These are phyloP conservation scores for Otocyon megalotis DNA, from an alignment of 2,113 vertebrate genomes.

Conservation along the genomic window DNA sequence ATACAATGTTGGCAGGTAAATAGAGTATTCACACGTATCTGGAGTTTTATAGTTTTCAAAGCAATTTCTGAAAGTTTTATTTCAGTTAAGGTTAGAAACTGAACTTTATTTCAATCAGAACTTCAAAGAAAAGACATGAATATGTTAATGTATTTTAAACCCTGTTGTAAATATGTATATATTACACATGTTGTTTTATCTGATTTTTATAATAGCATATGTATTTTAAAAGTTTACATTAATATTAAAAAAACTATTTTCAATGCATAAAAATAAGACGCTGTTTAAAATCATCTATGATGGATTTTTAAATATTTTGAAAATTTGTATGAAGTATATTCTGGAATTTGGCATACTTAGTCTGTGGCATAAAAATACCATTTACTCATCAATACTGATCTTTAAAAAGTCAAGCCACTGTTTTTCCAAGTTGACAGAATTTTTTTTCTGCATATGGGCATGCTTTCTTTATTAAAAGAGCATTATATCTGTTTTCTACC, in stretches of 20 bases:
- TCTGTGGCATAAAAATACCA: not conserved
- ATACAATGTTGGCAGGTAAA: not conserved
- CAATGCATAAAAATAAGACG: not conserved
- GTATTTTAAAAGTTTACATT: not conserved
- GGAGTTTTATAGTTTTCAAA: not conserved
- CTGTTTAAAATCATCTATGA: not conserved
- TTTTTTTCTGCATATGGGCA: not conserved
- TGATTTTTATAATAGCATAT: not conserved
- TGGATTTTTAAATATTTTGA: not conserved
- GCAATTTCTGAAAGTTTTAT: conserved; percentile 14
- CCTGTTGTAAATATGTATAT: not conserved
- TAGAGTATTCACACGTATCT: not conserved
- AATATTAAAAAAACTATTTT: not conserved
- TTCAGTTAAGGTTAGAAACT: not conserved
- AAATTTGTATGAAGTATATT: not conserved
- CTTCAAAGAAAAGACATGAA: conserved; percentile 18
- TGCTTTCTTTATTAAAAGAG: not conserved
- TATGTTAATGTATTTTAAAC: not conserved
- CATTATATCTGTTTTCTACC: not conserved
- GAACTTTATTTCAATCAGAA: not conserved
- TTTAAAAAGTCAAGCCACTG: not conserved
- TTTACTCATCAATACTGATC: not conserved
- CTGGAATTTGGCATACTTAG: not conserved
- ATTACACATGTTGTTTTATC: not conserved
- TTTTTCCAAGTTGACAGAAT: not conserved